Conservation (phyloP, 2,888 invertebrate genomes). For the Tetragonula carbonaria region DNA sequence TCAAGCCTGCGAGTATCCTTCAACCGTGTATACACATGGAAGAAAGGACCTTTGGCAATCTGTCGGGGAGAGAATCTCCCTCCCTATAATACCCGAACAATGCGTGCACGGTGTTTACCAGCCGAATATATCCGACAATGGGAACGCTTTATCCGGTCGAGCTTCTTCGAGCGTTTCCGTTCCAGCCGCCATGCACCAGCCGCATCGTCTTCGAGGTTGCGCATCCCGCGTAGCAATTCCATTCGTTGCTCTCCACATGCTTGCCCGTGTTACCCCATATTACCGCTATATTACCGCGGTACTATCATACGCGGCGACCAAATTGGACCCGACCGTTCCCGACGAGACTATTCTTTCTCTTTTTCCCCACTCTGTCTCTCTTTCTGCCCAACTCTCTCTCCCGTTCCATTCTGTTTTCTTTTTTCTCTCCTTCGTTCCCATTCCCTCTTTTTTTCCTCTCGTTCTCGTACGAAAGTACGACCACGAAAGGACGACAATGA, state of each 20-base stretch:
- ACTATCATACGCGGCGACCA: slow-evolving; percentile 15
- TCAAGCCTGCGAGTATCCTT: neutral
- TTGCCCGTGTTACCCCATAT: slow-evolving; percentile 34
- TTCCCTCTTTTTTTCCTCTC: too few species aligned
- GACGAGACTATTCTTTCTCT: neutral
- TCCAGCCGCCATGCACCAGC: neutral
- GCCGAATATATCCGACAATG: slow-evolving; percentile 64
- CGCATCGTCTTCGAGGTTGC: slow-evolving; percentile 28
- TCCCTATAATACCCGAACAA: slow-evolving; percentile 67
- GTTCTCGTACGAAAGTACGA: too few species aligned
- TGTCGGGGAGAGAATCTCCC: slow-evolving; percentile 50
- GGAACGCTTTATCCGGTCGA: slow-evolving; percentile 43
- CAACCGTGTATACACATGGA: neutral
- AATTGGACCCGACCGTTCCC: slow-evolving; percentile 48
- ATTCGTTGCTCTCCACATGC: slow-evolving; percentile 37
- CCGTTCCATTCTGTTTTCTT: neutral
- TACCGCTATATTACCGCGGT: slow-evolving; percentile 9
- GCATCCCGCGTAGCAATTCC: slow-evolving; percentile 44
- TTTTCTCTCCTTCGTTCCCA: too few species aligned
- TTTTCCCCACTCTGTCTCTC: neutral
- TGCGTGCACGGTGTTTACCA: slow-evolving; percentile 66
- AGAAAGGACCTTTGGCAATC: slow-evolving; percentile 38
- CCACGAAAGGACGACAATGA: too few species aligned
- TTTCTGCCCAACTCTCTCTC: neutral
- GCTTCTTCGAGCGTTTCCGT: slow-evolving; percentile 13